Conservation (phyloP, 2,113 vertebrate species). For the Haplotaxodon microlepis region DNA sequence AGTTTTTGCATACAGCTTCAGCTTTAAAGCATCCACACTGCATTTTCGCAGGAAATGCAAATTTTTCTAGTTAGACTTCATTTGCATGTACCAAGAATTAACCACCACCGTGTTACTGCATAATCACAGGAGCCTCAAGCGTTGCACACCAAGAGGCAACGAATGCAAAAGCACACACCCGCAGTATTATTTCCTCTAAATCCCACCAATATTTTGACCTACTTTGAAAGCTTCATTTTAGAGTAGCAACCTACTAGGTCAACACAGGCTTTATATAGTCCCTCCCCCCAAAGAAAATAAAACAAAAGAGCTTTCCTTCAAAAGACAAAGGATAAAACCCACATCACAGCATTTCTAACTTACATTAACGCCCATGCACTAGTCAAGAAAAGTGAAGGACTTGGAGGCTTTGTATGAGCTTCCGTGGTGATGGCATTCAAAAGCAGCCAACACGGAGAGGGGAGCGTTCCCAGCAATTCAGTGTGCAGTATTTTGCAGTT, state of each 20-base stretch:
- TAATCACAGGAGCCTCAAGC: not conserved
- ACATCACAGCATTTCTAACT: not conserved
- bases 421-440: not conserved
- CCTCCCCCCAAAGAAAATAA: not conserved
- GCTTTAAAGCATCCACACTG: no score
- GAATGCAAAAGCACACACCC: not conserved
- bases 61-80: not conserved
- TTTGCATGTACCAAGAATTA: not conserved
- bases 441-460: not conserved
- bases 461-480: not conserved
- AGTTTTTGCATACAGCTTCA: no score
- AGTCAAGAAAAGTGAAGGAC: not conserved
- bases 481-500: not conserved
- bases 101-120: not conserved
- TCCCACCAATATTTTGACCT: conserved; percentile 7
- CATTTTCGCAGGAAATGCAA: no score
- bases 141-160: not conserved
- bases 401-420: not conserved
- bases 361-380: not conserved
- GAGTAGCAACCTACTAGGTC: not conserved
- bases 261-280: not conserved
- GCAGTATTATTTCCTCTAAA: not conserved
- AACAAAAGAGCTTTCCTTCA: not conserved
- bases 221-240: not conserved
- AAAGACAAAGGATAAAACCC: not conserved